Conservation (phyloP, 1,140 invertebrate genomes). For the Drosophila arizonae region DNA sequence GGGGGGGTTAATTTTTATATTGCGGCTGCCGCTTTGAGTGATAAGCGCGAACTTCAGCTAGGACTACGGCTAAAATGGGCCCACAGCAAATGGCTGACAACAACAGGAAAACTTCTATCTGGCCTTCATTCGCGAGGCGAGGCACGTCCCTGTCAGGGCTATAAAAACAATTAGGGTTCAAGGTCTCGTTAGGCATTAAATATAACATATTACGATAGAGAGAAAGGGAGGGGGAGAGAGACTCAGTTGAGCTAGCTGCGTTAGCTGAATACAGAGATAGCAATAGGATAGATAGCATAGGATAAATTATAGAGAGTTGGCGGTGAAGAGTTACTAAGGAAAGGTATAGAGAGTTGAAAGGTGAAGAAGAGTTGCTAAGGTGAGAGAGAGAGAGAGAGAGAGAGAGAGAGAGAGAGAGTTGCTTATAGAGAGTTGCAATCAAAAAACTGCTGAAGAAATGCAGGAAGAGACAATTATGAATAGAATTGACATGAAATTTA, state of each 20-base stretch:
- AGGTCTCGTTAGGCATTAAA: constrained; percentile 21
- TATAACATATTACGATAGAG: constrained; percentile 15
- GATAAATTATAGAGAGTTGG: neutral
- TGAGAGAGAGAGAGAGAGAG: too few relatives aligned
- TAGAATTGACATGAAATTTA: too few relatives aligned
- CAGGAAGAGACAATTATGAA: too few relatives aligned
- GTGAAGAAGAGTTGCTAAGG: too few relatives aligned
- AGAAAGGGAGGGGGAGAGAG: neutral
- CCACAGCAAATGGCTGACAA: constrained; percentile 32
- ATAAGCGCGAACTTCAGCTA: constrained; percentile 37
- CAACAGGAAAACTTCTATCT: neutral
- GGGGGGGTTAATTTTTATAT: constrained; percentile 63
- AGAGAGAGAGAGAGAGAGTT: too few relatives aligned
- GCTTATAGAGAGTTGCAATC: neutral
- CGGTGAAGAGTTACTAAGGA: neutral
- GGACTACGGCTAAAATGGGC: neutral
- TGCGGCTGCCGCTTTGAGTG: constrained; percentile 43
- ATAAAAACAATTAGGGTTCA: constrained; percentile 45
- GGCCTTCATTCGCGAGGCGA: constrained; percentile 5
- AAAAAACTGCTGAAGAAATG: neutral
- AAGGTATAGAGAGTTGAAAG: too few relatives aligned
- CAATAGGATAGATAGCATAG: neutral
- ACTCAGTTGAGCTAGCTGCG: neutral
- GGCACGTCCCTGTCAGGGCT: constrained; percentile 23
- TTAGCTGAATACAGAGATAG: neutral